phyloP scores from a whole-genome alignment of 2,113 vertebrate species.

The Phrynosoma blainvillii region DNA sequence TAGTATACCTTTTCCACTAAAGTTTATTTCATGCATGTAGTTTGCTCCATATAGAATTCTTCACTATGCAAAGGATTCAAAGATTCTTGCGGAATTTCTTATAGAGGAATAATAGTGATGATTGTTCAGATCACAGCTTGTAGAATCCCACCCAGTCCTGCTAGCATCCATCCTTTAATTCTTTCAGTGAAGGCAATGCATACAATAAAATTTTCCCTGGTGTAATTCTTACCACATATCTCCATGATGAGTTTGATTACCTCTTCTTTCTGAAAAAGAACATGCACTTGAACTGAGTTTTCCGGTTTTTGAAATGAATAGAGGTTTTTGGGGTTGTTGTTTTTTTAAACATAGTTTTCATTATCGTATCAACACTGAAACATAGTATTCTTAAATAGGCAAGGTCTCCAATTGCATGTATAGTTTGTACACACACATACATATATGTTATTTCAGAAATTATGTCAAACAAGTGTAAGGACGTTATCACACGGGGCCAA shows the following conservation, averaged over 20 bases:
- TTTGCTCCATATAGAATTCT: neutral
- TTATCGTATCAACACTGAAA: neutral
- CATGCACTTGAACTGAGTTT: neutral
- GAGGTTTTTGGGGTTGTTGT: no score
- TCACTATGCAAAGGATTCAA: neutral
- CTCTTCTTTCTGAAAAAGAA: conserved; percentile 82
- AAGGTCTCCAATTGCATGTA: neutral
- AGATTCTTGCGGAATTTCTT: no score
- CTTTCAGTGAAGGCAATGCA: conserved; percentile 2
- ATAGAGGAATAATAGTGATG: neutral
- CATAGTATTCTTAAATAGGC: neutral
- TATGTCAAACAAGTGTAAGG: neutral
- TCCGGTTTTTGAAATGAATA: neutral
- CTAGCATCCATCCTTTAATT: neutral
- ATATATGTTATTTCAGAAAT: neutral
- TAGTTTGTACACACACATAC: neutral
- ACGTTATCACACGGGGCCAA: no score
- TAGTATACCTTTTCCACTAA: neutral
- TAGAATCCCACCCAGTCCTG: neutral
- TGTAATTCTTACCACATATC: conserved; percentile 85
- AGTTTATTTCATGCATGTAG: neutral
- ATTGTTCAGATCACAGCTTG: no score
- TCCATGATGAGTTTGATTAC: conserved; percentile 86
- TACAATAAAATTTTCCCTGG: neutral
- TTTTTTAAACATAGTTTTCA: neutral